Percentiles rank a stretch among this genome's conserved stretches.
Conservation (phyloP, 2,797 vertebrate genomes). For the Dendrocincla tyrannina region DNA sequence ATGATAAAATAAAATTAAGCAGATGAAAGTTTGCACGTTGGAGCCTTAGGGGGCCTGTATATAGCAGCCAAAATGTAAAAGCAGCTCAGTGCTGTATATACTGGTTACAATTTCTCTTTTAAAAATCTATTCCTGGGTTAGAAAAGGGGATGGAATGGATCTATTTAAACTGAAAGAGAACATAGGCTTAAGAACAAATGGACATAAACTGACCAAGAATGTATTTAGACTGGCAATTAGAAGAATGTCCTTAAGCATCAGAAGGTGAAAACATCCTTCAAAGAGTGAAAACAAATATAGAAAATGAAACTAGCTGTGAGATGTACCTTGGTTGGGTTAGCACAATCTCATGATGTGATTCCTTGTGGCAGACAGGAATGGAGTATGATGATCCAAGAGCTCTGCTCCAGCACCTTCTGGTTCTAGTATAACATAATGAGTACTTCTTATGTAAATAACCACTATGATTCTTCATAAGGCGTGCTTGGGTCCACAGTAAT, state of each 20-base stretch:
- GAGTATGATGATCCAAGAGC: neutral
- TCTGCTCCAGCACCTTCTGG: neutral
- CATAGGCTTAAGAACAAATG: neutral
- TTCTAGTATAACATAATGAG: neutral
- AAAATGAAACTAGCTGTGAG: neutral
- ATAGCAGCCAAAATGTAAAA: neutral
- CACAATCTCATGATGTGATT: neutral
- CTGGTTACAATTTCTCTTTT: neutral
- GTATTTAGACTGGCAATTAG: neutral
- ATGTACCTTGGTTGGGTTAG: neutral
- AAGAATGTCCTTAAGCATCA: neutral
- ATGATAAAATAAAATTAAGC: neutral
- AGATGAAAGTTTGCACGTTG: neutral
- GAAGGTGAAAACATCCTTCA: neutral
- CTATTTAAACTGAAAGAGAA: neutral
- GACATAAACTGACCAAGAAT: neutral
- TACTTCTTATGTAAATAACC: neutral
- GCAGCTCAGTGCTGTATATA: neutral
- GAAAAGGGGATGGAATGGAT: neutral
- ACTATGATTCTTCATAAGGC: neutral
- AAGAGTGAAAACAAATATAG: neutral
- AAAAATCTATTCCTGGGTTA: neutral
- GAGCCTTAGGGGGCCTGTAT: neutral
- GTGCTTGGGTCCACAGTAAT: neutral
- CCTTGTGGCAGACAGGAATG: neutral